Evolutionary conservation across 2,113 vertebrate species (phyloP).

Genomic region (Trichomycterus rosablanca): DNA sequence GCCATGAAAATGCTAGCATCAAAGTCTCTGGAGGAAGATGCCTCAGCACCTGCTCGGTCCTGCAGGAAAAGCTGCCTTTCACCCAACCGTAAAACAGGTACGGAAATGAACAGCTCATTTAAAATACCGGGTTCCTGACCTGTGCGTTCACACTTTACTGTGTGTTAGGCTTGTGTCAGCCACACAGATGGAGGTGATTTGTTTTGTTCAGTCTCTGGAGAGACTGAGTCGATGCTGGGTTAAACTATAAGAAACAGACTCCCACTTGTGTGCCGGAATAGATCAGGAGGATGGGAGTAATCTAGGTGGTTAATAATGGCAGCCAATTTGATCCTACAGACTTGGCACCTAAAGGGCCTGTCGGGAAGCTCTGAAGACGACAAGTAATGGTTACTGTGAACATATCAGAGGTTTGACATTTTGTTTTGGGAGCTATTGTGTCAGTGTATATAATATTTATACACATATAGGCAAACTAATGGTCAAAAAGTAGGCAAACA

Average conservation of each 20-base stretch:
- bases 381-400: not conserved
- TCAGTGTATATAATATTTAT: too few relatives aligned
- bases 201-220: slow-evolving; percentile 21
- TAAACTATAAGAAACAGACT: slow-evolving; percentile 10
- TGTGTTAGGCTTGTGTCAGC: slow-evolving; percentile 27
- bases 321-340: not conserved
- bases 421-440: too few relatives aligned
- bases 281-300: slow-evolving; percentile 13
- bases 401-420: too few relatives aligned
- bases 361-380: not conserved
- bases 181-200: slow-evolving; percentile 40
- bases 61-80: slow-evolving; percentile 15
- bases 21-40: slow-evolving; percentile 19
- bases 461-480: too few relatives aligned
- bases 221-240: slow-evolving; percentile 3
- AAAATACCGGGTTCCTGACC: slow-evolving; percentile 23
- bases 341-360: not conserved
- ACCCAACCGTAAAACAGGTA: slow-evolving; percentile 14
- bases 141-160: slow-evolving; percentile 11
- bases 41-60: not conserved
- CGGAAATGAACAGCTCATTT: slow-evolving; percentile 31
- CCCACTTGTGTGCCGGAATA: not conserved
- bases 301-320: slow-evolving; percentile 17
- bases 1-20: too few relatives aligned
- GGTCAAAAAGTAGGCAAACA: too few relatives aligned